phyloP scores from a whole-genome alignment of 2,888 invertebrate genomes.

The Drosophila prolongata region DNA sequence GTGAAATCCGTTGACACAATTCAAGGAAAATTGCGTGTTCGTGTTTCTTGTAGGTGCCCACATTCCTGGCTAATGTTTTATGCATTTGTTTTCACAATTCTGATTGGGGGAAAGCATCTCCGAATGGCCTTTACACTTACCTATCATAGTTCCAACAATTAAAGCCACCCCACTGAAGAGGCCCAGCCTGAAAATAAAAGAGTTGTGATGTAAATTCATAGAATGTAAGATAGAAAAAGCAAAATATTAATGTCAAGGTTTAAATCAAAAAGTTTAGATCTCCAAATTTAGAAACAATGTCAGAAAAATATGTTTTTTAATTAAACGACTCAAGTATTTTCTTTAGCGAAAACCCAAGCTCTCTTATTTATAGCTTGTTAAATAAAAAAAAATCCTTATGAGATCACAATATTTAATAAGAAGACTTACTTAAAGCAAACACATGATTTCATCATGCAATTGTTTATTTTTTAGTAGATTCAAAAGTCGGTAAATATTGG shows the following conservation, averaged over 20 bases:
- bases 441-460: not conserved
- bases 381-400: too few relatives aligned
- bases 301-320: too few relatives aligned
- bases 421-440: not conserved
- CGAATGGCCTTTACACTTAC: constrained; percentile 85
- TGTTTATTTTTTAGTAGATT: too few relatives aligned
- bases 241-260: too few relatives aligned
- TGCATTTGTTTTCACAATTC: constrained; percentile 7
- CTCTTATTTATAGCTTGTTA: too few relatives aligned
- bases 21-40: constrained; percentile 29
- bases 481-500: constrained; percentile 8
- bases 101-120: not conserved
- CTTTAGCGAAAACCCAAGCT: too few relatives aligned
- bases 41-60: not conserved
- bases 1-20: constrained; percentile 25
- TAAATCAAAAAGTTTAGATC: too few relatives aligned
- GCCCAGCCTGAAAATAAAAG: constrained; percentile 88
- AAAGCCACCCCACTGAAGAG: constrained; percentile 99
- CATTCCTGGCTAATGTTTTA: constrained; percentile 18
- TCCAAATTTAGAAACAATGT: too few relatives aligned
- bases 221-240: too few relatives aligned
- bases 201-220: not conserved
- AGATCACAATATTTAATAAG: not conserved
- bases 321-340: too few relatives aligned
- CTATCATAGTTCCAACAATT: constrained; percentile 99